phyloP scores from a whole-genome alignment of 2,113 vertebrate species.

The Sminthopsis crassicaudata region DNA sequence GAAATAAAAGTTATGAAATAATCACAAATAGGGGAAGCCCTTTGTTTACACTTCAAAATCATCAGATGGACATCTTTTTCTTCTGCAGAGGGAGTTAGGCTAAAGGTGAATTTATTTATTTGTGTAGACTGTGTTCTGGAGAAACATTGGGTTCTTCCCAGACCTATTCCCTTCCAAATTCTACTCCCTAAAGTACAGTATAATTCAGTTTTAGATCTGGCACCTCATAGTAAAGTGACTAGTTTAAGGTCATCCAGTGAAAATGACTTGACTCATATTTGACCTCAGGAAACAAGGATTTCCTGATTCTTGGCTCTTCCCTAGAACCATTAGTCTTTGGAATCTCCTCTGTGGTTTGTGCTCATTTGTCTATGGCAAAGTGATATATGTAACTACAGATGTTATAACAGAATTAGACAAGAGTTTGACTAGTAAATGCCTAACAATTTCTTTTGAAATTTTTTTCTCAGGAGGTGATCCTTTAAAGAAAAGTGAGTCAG shows the following conservation, averaged over 20 bases:
- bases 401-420: constrained; percentile 68
- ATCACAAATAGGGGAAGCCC: constrained; percentile 75
- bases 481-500: neutral
- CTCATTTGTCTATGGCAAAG: constrained; percentile 69
- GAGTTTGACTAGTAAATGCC: constrained; percentile 13
- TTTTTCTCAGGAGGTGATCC: constrained; percentile 20
- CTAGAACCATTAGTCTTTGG: constrained; percentile 32
- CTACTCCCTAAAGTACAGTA: constrained; percentile 17
- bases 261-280: constrained; percentile 61
- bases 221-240: constrained; percentile 62
- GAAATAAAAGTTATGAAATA: constrained; percentile 75
- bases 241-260: constrained; percentile 70
- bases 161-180: neutral
- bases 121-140: neutral
- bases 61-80: constrained; percentile 55
- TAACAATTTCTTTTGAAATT: constrained; percentile 19
- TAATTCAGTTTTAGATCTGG: constrained; percentile 64
- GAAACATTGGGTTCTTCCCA: neutral
- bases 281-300: constrained; percentile 60
- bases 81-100: constrained; percentile 39
- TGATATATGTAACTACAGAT: constrained; percentile 33
- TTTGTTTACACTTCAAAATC: constrained; percentile 68
- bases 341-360: constrained; percentile 61
- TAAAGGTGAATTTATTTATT: constrained; percentile 27
- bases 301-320: constrained; percentile 63